A percentile compares a stretch with the other conserved stretches of the same genome.
Evolutionary conservation across 2,113 vertebrate species (phyloP).

Genomic region (Perognathus longimembris): DNA sequence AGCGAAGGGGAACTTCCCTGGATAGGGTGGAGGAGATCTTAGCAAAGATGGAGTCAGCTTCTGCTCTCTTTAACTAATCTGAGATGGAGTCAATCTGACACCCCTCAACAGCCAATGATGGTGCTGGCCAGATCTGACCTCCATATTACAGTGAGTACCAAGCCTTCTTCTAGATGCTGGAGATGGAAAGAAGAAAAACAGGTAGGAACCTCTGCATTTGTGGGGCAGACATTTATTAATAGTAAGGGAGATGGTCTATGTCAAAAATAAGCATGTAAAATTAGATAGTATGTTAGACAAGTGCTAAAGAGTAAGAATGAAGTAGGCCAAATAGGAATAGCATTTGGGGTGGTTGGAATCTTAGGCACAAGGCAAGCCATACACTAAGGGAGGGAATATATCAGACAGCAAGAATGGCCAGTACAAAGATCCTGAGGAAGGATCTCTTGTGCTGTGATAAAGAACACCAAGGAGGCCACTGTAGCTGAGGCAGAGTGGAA

Average conservation of each 20-base stretch:
- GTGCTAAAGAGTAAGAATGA: slow-evolving; percentile 4
- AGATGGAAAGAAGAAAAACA: slow-evolving; percentile 5
- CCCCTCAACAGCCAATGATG: too few relatives aligned
- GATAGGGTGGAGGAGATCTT: too few relatives aligned
- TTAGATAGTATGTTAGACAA: slow-evolving; percentile 18
- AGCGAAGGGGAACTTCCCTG: too few relatives aligned
- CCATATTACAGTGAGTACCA: slow-evolving; percentile 35
- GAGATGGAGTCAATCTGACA: too few relatives aligned
- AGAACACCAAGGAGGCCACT: slow-evolving; percentile 1
- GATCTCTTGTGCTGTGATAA: not conserved
- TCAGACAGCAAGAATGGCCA: not conserved
- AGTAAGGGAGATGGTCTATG: slow-evolving; percentile 2
- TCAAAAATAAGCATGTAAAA: slow-evolving; percentile 50
- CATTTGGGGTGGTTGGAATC: slow-evolving; percentile 27
- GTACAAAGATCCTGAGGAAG: slow-evolving; percentile 18
- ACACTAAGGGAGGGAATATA: not conserved
- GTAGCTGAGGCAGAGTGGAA: not conserved
- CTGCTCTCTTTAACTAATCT: too few relatives aligned
- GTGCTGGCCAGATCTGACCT: too few relatives aligned
- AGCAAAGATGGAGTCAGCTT: too few relatives aligned
- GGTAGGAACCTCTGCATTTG: slow-evolving; percentile 41
- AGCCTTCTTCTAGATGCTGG: slow-evolving; percentile 10
- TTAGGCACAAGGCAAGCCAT: slow-evolving; percentile 19
- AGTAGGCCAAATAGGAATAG: slow-evolving; percentile 6
- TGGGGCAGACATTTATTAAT: slow-evolving; percentile 36